Base-by-base conservation (phyloP, 2,797 vertebrate species). In the Periparus ater region DNA sequence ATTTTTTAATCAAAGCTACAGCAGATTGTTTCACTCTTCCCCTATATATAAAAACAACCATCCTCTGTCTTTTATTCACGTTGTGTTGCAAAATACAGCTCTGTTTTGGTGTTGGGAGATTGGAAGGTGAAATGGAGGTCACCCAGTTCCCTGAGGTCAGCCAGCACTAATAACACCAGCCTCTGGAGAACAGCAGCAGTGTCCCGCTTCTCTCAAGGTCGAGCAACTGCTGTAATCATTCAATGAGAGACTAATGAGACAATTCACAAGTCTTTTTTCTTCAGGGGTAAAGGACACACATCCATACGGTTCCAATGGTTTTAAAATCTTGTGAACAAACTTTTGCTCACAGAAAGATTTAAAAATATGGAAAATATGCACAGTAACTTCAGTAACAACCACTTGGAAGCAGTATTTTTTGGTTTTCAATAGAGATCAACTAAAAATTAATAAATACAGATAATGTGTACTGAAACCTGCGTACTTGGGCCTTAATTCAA, bases 91-190 rank as follows among this genome's bases (percentile, higher is more conserved):
- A 96, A 94, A 88, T 40, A 54, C 30, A 25, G 72, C 68, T 91
- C 93, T 87, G 51, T 91, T 93, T 93, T 72, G 50, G 42, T 75
- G 48, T 58, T 89, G 88, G 74, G 23, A 90, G 42, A 96, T 63
- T 68, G 87, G 54, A 95, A 73, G 93, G 89, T 96, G 86, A 96
- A 76, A 81, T 76, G 72, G 89, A 97, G 93, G 94, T 95, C 79
- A 90, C 19, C 38, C 40, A 61, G 83, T 29, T 94, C 91, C 92
- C 91, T 0, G 65, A 94, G 87, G 76, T 89, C 88, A 91, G 60
- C 34, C 26, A 73, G 68, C 78, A 83, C 87, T 92, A 89, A 96
- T 96, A 96, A 90, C 63, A 66, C 84, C 89, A 88, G 84, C 68
- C 84, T 84, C 89, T 89, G 76, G 88, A 96, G 95, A 96, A 89